phyloP scores from a whole-genome alignment of 2,888 invertebrate genomes.

The Argyra leucocephala region DNA sequence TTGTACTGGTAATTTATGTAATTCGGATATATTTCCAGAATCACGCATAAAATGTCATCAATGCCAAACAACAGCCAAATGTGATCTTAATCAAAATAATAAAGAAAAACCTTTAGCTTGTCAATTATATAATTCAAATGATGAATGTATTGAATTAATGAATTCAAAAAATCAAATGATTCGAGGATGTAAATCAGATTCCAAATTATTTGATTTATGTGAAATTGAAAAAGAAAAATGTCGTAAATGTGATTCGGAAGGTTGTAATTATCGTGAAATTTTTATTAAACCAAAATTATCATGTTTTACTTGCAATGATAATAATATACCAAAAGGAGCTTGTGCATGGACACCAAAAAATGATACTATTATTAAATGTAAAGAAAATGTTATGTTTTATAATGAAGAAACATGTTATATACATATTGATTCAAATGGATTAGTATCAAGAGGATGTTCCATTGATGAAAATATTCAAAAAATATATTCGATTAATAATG shows the following conservation, averaged over 20 bases:
- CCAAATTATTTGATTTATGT: slow-evolving; percentile 28
- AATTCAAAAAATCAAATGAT: slow-evolving; percentile 26
- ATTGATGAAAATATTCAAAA: slow-evolving; percentile 18
- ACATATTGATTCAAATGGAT: slow-evolving; percentile 15
- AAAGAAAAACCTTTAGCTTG: slow-evolving; percentile 26
- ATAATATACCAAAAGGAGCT: slow-evolving; percentile 18
- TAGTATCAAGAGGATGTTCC: slow-evolving; percentile 25
- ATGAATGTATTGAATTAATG: slow-evolving; percentile 31
- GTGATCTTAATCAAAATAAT: slow-evolving; percentile 16
- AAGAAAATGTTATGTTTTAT: slow-evolving; percentile 17
- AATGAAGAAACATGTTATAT: slow-evolving; percentile 22
- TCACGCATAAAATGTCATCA: slow-evolving; percentile 33
- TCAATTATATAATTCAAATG: slow-evolving; percentile 13
- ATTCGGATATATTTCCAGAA: slow-evolving; percentile 31
- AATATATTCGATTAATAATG: background rate
- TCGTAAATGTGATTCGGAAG: slow-evolving; percentile 27
- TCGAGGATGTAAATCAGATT: slow-evolving; percentile 35
- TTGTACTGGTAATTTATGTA: slow-evolving; percentile 33
- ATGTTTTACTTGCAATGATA: slow-evolving; percentile 23
- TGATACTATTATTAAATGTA: slow-evolving; percentile 14
- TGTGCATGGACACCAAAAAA: slow-evolving; percentile 18
- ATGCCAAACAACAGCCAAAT: slow-evolving; percentile 24
- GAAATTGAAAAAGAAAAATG: slow-evolving; percentile 27
- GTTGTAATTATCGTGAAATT: slow-evolving; percentile 29
- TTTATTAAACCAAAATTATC: slow-evolving; percentile 15